These are phyloP conservation scores for Aptenodytes forsteri DNA, from an alignment of 2,113 vertebrate genomes.

Conservation along the genomic window DNA sequence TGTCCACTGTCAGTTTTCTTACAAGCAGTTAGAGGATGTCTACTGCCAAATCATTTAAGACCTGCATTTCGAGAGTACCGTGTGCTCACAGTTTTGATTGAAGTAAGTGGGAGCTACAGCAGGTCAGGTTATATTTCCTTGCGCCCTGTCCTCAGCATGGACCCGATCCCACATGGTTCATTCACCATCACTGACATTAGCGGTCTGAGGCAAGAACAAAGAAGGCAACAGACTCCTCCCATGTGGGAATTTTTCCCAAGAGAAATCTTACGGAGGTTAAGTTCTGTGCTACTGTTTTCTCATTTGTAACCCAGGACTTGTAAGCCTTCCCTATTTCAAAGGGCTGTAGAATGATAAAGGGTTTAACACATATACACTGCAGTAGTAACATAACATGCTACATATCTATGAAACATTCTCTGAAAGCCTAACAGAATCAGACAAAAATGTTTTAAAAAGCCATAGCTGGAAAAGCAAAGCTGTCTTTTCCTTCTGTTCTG, in stretches of 20 bases:
- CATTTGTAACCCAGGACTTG: background rate
- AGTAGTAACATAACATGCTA: background rate
- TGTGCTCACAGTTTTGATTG: background rate
- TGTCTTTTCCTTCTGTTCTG: slow-evolving; percentile 17
- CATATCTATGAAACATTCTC: background rate
- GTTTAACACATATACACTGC: background rate
- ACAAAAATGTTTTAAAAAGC: slow-evolving; percentile 20
- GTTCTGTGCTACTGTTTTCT: background rate
- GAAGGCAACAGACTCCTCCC: background rate
- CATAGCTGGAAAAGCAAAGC: slow-evolving; percentile 2
- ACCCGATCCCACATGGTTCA: background rate
- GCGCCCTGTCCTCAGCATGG: background rate
- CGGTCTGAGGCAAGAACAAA: background rate
- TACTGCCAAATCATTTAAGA: background rate
- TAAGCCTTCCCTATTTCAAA: background rate
- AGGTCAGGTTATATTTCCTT: background rate
- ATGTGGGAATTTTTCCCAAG: background rate
- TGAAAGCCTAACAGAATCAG: background rate
- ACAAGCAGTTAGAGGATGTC: background rate
- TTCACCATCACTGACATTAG: background rate
- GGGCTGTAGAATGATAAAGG: background rate
- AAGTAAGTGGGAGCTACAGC: background rate
- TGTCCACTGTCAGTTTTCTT: background rate
- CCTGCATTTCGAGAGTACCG: background rate
- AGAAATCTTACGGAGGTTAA: background rate